Base-by-base conservation (phyloP, 2,888 invertebrate genomes). In the Macaria notata region DNA sequence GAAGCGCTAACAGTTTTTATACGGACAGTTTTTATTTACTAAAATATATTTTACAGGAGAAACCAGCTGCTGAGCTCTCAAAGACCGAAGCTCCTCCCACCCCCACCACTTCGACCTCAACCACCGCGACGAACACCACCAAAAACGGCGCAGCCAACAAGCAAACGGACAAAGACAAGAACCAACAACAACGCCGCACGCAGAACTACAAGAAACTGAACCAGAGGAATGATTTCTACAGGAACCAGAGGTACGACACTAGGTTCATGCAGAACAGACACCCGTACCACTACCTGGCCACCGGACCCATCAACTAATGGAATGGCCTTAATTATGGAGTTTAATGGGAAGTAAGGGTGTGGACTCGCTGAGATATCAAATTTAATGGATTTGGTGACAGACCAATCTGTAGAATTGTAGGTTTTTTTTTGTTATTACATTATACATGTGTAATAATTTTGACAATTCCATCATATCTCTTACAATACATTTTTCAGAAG, bases 271-370 rank as follows among this genome's bases (percentile, higher is more conserved):
- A 83, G 2, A 84, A 79, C 57, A 65, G 91, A 54, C 86, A 86
- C 47, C 90, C 90, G 2, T 91, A 89, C 56, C 84, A 85, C 61
- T 92, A 91, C 57, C 66, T 92, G 49, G 89, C 91, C 7, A 88
- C 91, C 0, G 90, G 91, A n/a, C 88, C 92, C 41, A 92, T 92
- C 31, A 92, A 91, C 66, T 92, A 86, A 75, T 46, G 39, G 33
- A 53, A 58, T 58, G 57, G 57, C 53, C 53, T 58, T 58, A 53
- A 46, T 42, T 48, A 45, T 52, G 31, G 45, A 49, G 39, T 45
- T 49, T 36, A 47, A 38, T 39, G 38, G 43, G 42, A 45, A 48
- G 43, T n/a, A 4, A 8, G 5, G 6, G 38, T 9, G 41, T 41
- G 8, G 41, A 9, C 9, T 41, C 41, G n/a, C 41, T 41, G 5